Evolutionary conservation across 2,888 invertebrate genomes (phyloP).

Genomic region (Malacosoma neustria): DNA sequence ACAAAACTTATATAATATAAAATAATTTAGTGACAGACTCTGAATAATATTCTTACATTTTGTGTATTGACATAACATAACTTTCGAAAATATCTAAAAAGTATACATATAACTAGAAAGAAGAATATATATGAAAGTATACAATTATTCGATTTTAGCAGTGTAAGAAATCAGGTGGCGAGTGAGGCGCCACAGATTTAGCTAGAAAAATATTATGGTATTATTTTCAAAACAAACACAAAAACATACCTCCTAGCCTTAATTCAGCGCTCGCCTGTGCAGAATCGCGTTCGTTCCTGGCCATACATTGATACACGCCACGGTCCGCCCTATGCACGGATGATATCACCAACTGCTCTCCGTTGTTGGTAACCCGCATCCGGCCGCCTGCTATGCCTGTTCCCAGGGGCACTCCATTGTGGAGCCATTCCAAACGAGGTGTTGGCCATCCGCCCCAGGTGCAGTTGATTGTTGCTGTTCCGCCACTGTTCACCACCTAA

Average conservation of each 20-base stretch:
- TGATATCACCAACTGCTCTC: slow-evolving; percentile 52
- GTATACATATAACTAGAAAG: too few species aligned
- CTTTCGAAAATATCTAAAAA: too few species aligned
- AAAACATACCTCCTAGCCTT: slow-evolving; percentile 81
- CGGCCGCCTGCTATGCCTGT: slow-evolving; percentile 57
- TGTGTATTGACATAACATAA: too few species aligned
- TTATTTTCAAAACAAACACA: too few species aligned
- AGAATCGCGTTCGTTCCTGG: slow-evolving; percentile 84
- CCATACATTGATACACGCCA: slow-evolving; percentile 93
- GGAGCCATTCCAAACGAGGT: slow-evolving; percentile 82
- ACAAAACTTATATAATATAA: too few species aligned
- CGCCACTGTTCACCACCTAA: slow-evolving; percentile 90
- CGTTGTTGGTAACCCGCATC: slow-evolving; percentile 38
- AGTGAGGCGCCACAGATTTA: too few species aligned
- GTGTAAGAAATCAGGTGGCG: too few species aligned
- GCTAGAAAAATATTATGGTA: too few species aligned
- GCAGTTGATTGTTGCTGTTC: slow-evolving; percentile 89
- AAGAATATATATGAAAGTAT: too few species aligned
- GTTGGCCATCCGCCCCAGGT: slow-evolving; percentile 86
- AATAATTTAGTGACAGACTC: too few species aligned
- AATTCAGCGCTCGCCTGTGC: slow-evolving; percentile 88
- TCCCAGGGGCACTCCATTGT: slow-evolving; percentile 79
- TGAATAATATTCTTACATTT: too few species aligned
- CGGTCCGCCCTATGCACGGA: slow-evolving; percentile 84
- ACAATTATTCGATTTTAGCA: too few species aligned